A percentile compares a stretch with the other conserved stretches of the same genome.
Conservation (phyloP, 2,888 invertebrate species). For the Amiota communis region DNA sequence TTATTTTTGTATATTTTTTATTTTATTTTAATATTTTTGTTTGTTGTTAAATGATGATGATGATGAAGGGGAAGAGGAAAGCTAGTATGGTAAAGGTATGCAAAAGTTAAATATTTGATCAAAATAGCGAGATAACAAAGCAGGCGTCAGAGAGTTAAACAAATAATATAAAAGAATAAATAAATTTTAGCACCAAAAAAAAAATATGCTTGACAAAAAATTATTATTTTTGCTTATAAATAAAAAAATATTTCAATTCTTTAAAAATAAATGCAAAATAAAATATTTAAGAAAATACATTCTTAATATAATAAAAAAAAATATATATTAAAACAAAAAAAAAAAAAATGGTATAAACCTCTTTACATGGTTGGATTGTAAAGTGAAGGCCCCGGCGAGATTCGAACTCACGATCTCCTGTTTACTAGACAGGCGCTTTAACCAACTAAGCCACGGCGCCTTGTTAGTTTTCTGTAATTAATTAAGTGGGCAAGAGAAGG, state of each 20-base stretch:
- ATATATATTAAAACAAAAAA: too few species aligned
- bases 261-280: too few species aligned
- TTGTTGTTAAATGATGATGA: neutral
- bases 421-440: slow-evolving; percentile 73
- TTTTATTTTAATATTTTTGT: neutral
- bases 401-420: slow-evolving; percentile 73
- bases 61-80: too few species aligned
- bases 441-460: slow-evolving; percentile 73
- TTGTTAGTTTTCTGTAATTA: neutral
- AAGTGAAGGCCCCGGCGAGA: slow-evolving; percentile 68
- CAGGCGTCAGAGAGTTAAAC: neutral
- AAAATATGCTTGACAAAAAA: too few species aligned
- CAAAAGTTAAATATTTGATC: slow-evolving; percentile 26
- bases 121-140: neutral
- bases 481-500: too few species aligned
- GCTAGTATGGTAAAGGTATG: slow-evolving; percentile 4
- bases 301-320: too few species aligned
- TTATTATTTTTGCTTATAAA: too few species aligned
- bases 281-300: too few species aligned
- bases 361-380: too few species aligned
- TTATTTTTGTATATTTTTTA: neutral
- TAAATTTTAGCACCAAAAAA: too few species aligned
- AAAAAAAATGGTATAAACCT: too few species aligned
- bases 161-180: neutral
- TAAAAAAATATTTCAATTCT: too few species aligned